Evolutionary conservation across 2,888 invertebrate species (phyloP).

Genomic region (Nemapogon koenigi): DNA sequence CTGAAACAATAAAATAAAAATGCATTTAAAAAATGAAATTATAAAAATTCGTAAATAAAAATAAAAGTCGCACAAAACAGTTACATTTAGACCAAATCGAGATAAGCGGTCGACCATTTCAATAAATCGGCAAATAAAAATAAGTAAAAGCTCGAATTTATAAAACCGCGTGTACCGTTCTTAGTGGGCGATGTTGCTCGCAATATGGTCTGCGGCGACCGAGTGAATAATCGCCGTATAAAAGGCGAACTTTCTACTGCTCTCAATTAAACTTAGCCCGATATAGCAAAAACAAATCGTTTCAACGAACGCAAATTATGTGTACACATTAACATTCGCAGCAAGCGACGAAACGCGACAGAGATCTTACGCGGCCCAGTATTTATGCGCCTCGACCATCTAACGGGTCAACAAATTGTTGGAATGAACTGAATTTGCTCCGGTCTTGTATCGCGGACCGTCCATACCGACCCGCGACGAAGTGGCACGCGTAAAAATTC

Average conservation of each 20-base stretch:
- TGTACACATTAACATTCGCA: conserved; percentile 7
- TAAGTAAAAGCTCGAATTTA: conserved; percentile 12
- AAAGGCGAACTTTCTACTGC: conserved; percentile 37
- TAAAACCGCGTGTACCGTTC: conserved; percentile 18
- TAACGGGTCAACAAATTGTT: conserved; percentile 10
- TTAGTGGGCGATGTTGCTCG: conserved; percentile 12
- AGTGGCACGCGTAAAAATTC: conserved; percentile 11
- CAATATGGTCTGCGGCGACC: neutral
- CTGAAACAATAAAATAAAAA: conserved; percentile 5
- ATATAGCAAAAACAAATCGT: conserved; percentile 8
- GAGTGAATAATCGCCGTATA: conserved; percentile 15
- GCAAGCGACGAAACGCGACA: conserved; percentile 4
- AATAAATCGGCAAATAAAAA: conserved; percentile 2
- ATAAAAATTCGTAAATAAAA: too few species aligned
- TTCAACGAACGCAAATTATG: conserved; percentile 7
- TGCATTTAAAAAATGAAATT: too few species aligned
- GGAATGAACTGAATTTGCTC: conserved; percentile 7
- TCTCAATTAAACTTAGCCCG: conserved; percentile 22
- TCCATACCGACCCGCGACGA: conserved; percentile 3
- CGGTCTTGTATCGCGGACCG: conserved; percentile 5
- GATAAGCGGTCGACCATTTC: too few species aligned
- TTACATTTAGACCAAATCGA: too few species aligned
- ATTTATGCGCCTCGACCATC: conserved; percentile 3
- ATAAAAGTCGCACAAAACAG: too few species aligned
- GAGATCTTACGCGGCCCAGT: conserved; percentile 2